Evolutionary conservation across 2,113 vertebrate species (phyloP).

Genomic region (Platysternon megacephalum): DNA sequence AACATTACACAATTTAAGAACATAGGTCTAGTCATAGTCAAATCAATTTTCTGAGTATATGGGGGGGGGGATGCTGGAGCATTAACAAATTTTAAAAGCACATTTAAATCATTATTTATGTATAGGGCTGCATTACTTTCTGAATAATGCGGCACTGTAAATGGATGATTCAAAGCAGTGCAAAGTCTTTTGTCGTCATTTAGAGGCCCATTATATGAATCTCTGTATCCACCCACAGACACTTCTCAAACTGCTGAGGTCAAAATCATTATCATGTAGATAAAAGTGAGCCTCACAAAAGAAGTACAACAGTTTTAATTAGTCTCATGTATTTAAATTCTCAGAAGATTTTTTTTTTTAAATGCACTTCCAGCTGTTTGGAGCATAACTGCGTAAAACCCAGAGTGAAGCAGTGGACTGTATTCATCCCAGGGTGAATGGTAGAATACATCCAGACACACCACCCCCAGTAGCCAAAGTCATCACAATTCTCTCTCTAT

Average conservation of each 20-base stretch:
- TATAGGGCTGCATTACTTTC: conserved; percentile 74
- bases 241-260: conserved; percentile 48
- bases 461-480: background rate
- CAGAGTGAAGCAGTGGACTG: background rate
- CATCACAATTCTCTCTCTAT: too few relatives aligned
- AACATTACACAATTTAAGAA: conserved; percentile 49
- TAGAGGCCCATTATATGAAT: conserved; percentile 67
- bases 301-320: conserved; percentile 60
- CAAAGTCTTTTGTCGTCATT: conserved; percentile 72
- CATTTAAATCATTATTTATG: conserved; percentile 79
- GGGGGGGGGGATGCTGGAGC: conserved; percentile 40
- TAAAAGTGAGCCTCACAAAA: conserved; percentile 53
- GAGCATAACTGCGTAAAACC: background rate
- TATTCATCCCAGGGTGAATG: rapidly evolving
- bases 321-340: conserved; percentile 28
- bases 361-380: background rate
- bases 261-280: conserved; percentile 48
- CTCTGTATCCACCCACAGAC: conserved; percentile 55
- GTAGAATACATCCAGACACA: background rate
- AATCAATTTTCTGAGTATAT: conserved; percentile 65
- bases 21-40: conserved; percentile 30
- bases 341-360: background rate
- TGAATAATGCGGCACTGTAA: conserved; percentile 61
- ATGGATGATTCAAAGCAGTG: conserved; percentile 68
- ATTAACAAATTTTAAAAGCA: conserved; percentile 72